phyloP scores from a whole-genome alignment of 2,888 invertebrate species.

The Apantesis nais region DNA sequence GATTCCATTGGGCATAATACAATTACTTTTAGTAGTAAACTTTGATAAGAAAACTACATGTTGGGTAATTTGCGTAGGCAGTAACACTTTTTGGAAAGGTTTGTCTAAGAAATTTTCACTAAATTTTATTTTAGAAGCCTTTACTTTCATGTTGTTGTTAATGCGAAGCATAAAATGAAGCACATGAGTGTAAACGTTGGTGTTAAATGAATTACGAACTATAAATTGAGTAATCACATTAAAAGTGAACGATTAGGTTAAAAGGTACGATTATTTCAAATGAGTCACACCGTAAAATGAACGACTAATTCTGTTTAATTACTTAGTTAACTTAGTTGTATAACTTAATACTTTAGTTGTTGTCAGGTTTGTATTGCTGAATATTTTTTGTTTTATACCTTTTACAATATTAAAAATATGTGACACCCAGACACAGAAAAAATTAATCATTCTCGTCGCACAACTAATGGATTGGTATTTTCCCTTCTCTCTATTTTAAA shows the following conservation, averaged over 20 bases:
- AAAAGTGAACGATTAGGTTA: not conserved
- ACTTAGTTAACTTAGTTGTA: too few species aligned
- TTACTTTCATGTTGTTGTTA: not conserved
- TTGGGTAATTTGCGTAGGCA: conserved; percentile 30
- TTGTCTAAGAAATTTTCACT: conserved; percentile 20
- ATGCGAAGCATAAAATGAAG: not conserved
- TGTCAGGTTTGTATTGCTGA: too few species aligned
- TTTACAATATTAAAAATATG: too few species aligned
- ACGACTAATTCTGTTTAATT: not conserved
- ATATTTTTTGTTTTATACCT: too few species aligned
- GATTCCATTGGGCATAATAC: conserved; percentile 21
- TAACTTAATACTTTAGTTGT: too few species aligned
- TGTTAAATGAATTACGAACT: not conserved
- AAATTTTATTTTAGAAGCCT: conserved; percentile 2
- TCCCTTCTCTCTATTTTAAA: too few species aligned
- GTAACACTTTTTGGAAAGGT: conserved; percentile 29
- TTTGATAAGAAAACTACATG: conserved; percentile 29
- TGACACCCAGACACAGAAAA: too few species aligned
- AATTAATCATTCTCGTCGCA: too few species aligned
- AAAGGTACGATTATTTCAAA: not conserved
- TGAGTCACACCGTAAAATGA: not conserved
- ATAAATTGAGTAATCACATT: not conserved
- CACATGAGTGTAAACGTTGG: not conserved
- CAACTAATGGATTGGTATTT: too few species aligned
- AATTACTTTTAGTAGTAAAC: conserved; percentile 29